Base-by-base conservation (phyloP, 2,888 invertebrate species). In the Hanleya hanleyi region DNA sequence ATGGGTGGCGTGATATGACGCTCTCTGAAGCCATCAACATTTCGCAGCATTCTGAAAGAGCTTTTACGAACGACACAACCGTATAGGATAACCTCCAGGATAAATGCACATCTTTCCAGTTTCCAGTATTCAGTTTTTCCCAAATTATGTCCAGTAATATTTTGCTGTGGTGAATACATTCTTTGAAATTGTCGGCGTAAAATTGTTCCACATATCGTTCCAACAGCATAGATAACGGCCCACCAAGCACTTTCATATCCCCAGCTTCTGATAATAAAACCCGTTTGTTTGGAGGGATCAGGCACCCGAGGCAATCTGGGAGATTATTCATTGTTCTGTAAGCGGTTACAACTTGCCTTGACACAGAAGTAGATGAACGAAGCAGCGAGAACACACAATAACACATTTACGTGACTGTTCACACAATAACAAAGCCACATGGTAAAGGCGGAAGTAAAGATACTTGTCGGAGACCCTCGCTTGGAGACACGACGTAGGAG, bases 71-170 rank as follows among this genome's bases (percentile, higher is more conserved):
- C 82, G 93, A 93, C 5, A 93, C 92, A 35, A 93, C 86, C 0
- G 94, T 93, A 89, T 94, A 96, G 57, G 93, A 90, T 82, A 93
- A 92, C 81, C 95, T 92, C 87, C 93, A 93, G 49, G 90, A 86
- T 38, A 94, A 82, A 0, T 93, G 91, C 5, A 98, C 96, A 84
- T 95, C 93, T 91, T 95, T 96, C 95, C 98, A 99, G 87, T 96
- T 94, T 0, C 97, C 97, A 29, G 95, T 95, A 90, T 98, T 97
- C 57, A 98, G 87, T 73, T 91, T 88, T 85, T 94, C 94, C 94
- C 94, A 94, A 7, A 91, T 89, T 77, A 91, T 90, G 84, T 93
- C 93, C 71, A 93, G 83, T 51, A 93, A 88, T 41, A 90, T 71
- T n/a, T 81, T 76, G 67, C 38, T 18, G 47, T 75, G 76, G n/a